Evolutionary conservation across 1,140 invertebrate species (phyloP).

Genomic region (Drosophila varians): DNA sequence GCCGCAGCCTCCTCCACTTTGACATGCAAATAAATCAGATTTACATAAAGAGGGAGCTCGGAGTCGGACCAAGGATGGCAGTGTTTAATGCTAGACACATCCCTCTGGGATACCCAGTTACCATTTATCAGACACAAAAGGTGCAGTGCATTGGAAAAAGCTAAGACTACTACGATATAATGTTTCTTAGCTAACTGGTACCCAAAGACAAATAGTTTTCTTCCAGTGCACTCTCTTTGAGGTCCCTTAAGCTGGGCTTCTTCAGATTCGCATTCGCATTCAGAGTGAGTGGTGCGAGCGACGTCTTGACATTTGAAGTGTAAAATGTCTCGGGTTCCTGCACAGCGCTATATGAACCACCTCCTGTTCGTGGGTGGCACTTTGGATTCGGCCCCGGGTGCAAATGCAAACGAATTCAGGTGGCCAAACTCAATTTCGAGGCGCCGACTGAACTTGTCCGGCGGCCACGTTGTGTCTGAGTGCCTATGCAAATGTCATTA

Average conservation of each 20-base stretch:
- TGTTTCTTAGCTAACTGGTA: neutral
- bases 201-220: neutral
- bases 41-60: slow-evolving; percentile 65
- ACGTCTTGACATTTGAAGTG: slow-evolving; percentile 54
- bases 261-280: slow-evolving; percentile 28
- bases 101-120: slow-evolving; percentile 8
- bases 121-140: slow-evolving; percentile 54
- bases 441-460: slow-evolving; percentile 12
- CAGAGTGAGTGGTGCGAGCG: slow-evolving; percentile 21
- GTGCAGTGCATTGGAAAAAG: slow-evolving; percentile 9
- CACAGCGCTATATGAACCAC: neutral
- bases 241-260: slow-evolving; percentile 14
- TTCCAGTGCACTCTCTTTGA: neutral
- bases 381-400: slow-evolving; percentile 6
- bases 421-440: slow-evolving; percentile 36
- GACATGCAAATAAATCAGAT: slow-evolving; percentile 83
- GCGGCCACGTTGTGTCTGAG: slow-evolving; percentile 5
- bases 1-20: slow-evolving; percentile 57
- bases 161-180: neutral
- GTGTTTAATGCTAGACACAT: slow-evolving; percentile 26
- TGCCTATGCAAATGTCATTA: slow-evolving; percentile 47
- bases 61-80: slow-evolving; percentile 16
- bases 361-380: neutral
- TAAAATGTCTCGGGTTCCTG: slow-evolving; percentile 16
- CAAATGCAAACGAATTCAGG: slow-evolving; percentile 40